These are phyloP conservation scores for Protophormia terraenovae DNA, from an alignment of 2,888 invertebrate genomes.

Conservation along the genomic window DNA sequence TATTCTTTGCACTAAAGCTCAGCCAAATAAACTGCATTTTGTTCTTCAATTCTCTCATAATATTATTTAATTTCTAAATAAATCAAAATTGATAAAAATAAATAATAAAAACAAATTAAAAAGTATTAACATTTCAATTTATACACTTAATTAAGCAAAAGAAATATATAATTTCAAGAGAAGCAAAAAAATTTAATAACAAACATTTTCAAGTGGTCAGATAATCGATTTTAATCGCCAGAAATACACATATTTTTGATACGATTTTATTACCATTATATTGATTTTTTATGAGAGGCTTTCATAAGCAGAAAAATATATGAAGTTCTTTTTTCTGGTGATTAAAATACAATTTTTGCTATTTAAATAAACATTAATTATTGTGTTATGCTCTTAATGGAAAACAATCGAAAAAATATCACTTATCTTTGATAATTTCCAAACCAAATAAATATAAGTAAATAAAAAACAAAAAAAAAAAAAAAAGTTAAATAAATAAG, in stretches of 20 bases:
- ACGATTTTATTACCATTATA: neutral
- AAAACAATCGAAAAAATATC: neutral
- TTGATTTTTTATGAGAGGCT: slow-evolving; percentile 13
- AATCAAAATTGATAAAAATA: neutral
- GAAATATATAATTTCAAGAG: neutral
- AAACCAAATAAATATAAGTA: neutral
- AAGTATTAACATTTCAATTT: slow-evolving; percentile 36
- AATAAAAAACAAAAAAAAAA: neutral
- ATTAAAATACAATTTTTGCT: slow-evolving; percentile 71
- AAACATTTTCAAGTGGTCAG: slow-evolving; percentile 15
- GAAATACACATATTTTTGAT: neutral
- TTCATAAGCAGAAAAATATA: too few relatives aligned
- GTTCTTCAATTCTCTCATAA: neutral
- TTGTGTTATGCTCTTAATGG: neutral
- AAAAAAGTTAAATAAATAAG: neutral
- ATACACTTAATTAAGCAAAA: slow-evolving; percentile 31
- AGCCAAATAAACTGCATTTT: neutral
- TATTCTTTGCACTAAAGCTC: too few relatives aligned
- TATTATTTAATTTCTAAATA: neutral
- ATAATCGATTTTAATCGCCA: slow-evolving; percentile 1
- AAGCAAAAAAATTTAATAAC: slow-evolving; percentile 18
- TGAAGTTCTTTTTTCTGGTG: neutral
- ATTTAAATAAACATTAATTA: slow-evolving; percentile 76
- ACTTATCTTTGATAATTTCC: neutral
- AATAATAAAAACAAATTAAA: slow-evolving; percentile 21